A percentile compares a stretch with the other conserved stretches of the same genome.
phyloP scores from a whole-genome alignment of 1,140 invertebrate genomes.

The Andrena cerasifolii region DNA sequence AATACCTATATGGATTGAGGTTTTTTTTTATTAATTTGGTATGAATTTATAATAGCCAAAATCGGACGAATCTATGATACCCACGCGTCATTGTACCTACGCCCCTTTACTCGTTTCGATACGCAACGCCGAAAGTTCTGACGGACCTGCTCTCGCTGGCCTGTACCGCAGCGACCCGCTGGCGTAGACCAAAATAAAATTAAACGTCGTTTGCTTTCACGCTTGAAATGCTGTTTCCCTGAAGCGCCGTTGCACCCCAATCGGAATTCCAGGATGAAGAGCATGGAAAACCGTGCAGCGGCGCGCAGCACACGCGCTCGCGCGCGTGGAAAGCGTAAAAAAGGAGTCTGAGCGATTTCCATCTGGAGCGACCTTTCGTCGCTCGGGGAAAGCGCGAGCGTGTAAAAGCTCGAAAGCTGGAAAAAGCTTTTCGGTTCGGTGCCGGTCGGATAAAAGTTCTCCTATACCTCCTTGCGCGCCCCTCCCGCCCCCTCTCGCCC shows the following conservation, averaged over 20 bases:
- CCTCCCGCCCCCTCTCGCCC: slow-evolving; percentile 39
- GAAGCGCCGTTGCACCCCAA: too few relatives aligned
- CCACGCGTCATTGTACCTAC: too few relatives aligned
- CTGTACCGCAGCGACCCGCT: too few relatives aligned
- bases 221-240: neutral
- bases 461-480: slow-evolving; percentile 65
- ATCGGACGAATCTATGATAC: too few relatives aligned
- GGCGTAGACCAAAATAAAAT: too few relatives aligned
- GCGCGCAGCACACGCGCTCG: neutral
- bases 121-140: too few relatives aligned
- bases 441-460: slow-evolving; percentile 72
- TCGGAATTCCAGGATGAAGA: neutral
- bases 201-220: neutral
- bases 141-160: too few relatives aligned
- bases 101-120: too few relatives aligned
- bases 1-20: too few relatives aligned
- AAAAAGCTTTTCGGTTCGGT: slow-evolving; percentile 69
- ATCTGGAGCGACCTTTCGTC: slow-evolving; percentile 54
- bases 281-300: neutral
- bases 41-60: too few relatives aligned
- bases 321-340: slow-evolving; percentile 6
- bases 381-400: slow-evolving; percentile 61
- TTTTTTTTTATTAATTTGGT: too few relatives aligned
- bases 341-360: slow-evolving; percentile 57
- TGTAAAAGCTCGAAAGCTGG: slow-evolving; percentile 74